These are phyloP conservation scores for Delphinapterus leucas DNA, from an alignment of 2,113 vertebrate species.

Conservation along the genomic window DNA sequence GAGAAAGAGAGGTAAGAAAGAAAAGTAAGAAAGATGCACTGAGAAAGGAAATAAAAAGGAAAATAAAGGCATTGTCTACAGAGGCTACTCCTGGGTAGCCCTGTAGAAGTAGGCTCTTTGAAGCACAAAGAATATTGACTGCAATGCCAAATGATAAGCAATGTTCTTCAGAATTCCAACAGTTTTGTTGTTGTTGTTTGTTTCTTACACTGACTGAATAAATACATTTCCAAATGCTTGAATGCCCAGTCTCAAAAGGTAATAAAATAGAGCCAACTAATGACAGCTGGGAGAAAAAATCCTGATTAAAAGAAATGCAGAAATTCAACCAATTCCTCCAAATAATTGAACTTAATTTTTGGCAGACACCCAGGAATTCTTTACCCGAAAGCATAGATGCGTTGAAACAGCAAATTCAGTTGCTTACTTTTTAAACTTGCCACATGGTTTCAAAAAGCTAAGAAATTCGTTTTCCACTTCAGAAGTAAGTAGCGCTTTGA, in stretches of 20 bases:
- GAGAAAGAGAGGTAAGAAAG: not conserved
- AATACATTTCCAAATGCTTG: conserved; percentile 6
- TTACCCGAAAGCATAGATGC: not conserved
- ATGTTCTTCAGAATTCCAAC: not conserved
- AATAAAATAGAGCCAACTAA: conserved; percentile 13
- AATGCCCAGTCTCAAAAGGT: not conserved
- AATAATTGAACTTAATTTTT: conserved; percentile 4
- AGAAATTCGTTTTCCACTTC: not conserved
- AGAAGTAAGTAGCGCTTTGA: not conserved
- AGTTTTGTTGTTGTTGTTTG: conserved; percentile 12
- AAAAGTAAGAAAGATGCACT: not conserved
- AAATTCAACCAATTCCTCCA: not conserved
- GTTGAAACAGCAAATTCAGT: not conserved
- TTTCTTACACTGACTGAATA: conserved; percentile 34
- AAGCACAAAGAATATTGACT: not conserved
- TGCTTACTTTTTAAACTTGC: not conserved
- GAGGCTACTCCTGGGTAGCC: accelerated
- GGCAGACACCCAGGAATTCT: conserved; percentile 30
- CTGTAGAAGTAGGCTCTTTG: not conserved
- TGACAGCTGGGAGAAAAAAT: conserved; percentile 39
- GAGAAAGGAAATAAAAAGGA: not conserved
- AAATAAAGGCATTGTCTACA: not conserved
- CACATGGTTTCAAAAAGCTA: not conserved
- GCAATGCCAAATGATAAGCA: not conserved
- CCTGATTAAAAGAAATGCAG: conserved; percentile 41